Evolutionary conservation across 2,113 vertebrate species (phyloP), one percentile per base, ranked within the genome.

Genomic region (Melierax canorus): DNA sequence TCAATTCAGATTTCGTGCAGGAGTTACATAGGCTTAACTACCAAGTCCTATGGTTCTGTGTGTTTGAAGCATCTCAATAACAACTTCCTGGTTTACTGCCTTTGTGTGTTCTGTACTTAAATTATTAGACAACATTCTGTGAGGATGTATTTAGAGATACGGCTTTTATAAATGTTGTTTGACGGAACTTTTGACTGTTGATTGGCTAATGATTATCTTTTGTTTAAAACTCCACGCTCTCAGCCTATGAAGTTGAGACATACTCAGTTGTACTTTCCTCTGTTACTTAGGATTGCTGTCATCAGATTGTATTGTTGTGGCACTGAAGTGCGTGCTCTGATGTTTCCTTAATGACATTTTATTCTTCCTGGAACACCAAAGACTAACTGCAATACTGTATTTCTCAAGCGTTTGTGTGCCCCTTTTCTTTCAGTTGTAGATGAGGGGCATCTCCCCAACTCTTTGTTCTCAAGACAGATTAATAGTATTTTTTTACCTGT

Each of bases 41-140:
- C 17, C 22, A 15, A 38, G 12, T 38, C 34, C 16, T 11, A 3
- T 43, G 24, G 20, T 69, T 56, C 15, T 46, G 3, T 41, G 80
- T 51, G 21, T 68, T 63, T 76, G 59, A 74, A 43, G 59, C 14
- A 12, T 51, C 34, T 22, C 38, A 24, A 0, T 21, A 59, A 18
- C 26, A 51, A 2, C 15, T 43, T 64, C 17, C 15, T 51, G 10
- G 7, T 83, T 92, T 60, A 38, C 23, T 55, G 46, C n/a, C 13
- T 85, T 38, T 50, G 15, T 27, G 66, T 26, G 15, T 43, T 55
- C 41, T 72, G 32, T 50, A 19, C 53, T 53, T 76, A 21, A 72
- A 30, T 76, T 43, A 45, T 63, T 63, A 41, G 26, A 15, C 11
- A 11, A 0, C 0, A 0, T 86, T 81, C 12, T 62, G 23, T 43